phyloP scores from a whole-genome alignment of 2,113 vertebrate species.

The Leucopternis melanops region DNA sequence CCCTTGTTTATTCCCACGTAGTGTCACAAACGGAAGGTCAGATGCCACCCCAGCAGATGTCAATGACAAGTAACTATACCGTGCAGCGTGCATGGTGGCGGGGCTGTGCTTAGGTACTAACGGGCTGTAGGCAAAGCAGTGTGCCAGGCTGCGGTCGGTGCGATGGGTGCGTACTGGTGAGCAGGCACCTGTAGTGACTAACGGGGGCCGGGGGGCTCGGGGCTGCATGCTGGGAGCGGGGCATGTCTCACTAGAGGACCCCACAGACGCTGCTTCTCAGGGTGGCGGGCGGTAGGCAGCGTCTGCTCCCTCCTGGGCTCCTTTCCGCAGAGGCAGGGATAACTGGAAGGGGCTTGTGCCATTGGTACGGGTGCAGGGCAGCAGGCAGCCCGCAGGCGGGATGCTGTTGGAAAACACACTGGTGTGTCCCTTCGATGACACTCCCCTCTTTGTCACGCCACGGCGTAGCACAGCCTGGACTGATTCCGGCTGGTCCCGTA shows the following conservation, averaged over 20 bases:
- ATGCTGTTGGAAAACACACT: background rate
- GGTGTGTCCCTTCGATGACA: rapidly evolving
- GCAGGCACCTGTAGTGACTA: background rate
- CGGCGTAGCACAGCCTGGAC: rapidly evolving
- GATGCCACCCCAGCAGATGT: slow-evolving; percentile 80
- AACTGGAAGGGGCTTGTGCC: background rate
- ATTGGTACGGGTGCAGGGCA: background rate
- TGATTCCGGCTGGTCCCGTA: rapidly evolving
- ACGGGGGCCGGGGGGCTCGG: background rate
- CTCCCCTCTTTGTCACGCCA: background rate
- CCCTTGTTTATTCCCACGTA: slow-evolving; percentile 74
- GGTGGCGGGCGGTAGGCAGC: background rate
- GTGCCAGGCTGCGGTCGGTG: background rate
- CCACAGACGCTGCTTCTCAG: rapidly evolving
- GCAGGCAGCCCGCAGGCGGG: background rate
- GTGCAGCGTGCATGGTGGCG: slow-evolving; percentile 81
- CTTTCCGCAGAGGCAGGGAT: background rate
- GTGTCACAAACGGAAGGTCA: slow-evolving; percentile 79
- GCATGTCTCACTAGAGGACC: background rate
- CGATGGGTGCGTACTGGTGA: background rate
- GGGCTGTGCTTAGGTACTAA: slow-evolving; percentile 77
- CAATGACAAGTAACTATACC: slow-evolving; percentile 90
- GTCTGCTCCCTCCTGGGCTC: background rate
- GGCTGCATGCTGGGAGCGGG: slow-evolving; percentile 39
- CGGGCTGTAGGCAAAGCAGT: background rate